Conservation (phyloP, 2,113 vertebrate species). For the Tenrec ecaudatus region DNA sequence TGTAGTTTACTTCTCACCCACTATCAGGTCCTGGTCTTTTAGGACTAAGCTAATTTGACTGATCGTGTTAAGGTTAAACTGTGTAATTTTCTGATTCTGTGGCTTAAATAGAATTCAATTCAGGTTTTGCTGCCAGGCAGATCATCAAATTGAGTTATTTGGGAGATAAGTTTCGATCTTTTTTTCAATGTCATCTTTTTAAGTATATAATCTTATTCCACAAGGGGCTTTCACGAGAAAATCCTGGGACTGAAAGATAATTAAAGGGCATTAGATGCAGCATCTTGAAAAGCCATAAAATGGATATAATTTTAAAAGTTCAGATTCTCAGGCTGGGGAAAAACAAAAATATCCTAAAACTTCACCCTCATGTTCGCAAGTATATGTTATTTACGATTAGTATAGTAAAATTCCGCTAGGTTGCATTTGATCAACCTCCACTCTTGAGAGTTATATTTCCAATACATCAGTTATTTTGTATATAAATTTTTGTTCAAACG, state of each 20-base stretch:
- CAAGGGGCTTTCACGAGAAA: constrained; percentile 25
- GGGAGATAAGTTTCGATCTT: not conserved
- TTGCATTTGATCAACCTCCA: not conserved
- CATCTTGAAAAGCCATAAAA: not conserved
- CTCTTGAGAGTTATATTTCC: not conserved
- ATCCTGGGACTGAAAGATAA: not conserved
- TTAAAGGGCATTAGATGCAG: not conserved
- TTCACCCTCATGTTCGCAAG: not conserved
- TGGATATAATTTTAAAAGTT: not conserved
- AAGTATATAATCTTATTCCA: constrained; percentile 40
- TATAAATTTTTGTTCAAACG: constrained; percentile 17
- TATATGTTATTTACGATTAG: constrained; percentile 15
- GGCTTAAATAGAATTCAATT: constrained; percentile 64
- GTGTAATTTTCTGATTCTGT: constrained; percentile 36
- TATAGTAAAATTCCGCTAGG: not conserved
- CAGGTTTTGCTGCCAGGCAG: constrained; percentile 59
- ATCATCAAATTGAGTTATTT: constrained; percentile 42
- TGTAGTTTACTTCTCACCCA: constrained; percentile 51
- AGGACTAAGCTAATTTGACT: constrained; percentile 50
- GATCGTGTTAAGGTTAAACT: constrained; percentile 66
- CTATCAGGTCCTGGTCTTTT: constrained; percentile 17
- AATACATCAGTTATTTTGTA: constrained; percentile 10
- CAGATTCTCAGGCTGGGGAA: not conserved
- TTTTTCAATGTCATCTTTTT: not conserved
- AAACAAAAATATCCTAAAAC: constrained; percentile 34